Base-by-base conservation (phyloP, 2,113 vertebrate genomes). In the Rana temporaria region DNA sequence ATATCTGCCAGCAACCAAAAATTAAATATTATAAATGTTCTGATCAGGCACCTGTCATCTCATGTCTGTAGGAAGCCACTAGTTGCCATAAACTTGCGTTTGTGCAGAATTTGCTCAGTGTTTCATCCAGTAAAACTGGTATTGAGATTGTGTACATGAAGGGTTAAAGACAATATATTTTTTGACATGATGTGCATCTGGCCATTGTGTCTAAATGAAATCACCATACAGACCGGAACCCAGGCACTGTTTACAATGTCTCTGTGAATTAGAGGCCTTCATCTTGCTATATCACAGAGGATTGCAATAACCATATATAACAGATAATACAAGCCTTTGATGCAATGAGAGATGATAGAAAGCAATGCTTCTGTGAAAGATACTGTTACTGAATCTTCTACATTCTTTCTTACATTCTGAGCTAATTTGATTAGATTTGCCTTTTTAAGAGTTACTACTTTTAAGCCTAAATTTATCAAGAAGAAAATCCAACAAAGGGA, bases 321-420 rank as follows among this genome's bases (percentile, higher is more conserved):
- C 66, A 80, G 66, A 62, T 70, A 42, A 60, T 42, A 48, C 56
- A 26, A 34, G 34, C 55, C 66, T 70, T 69, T 69, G 78, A 70
- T 80, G 62, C 65, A 80, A 80, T 80, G 78, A 80, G 38, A 70
- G 30, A 80, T 69, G 78, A 70, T 71, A 69, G 53, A 70, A 80
- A 80, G 71, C 78, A 70, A 70, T 60, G 78, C 78, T 60, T 60
- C 78, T 80, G 78, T 80, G 66, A 79, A 24, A 26, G 52, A 18
- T 59, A 22, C 57, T 68, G 53, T 67, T 11, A 11, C 14, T 67
- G 62, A 78, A 26, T 67, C 76, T 78, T 6, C 17, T 38, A 30
- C 26, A 30, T 30, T 30, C 26, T 38, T 38, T 38, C 4, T 38
- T 34, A 18, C 63, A 20, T 78, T 66, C 63, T 42, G 68, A 42